These are phyloP conservation scores for Cydia fagiglandana DNA, from an alignment of 1,140 invertebrate genomes.

Conservation along the genomic window DNA sequence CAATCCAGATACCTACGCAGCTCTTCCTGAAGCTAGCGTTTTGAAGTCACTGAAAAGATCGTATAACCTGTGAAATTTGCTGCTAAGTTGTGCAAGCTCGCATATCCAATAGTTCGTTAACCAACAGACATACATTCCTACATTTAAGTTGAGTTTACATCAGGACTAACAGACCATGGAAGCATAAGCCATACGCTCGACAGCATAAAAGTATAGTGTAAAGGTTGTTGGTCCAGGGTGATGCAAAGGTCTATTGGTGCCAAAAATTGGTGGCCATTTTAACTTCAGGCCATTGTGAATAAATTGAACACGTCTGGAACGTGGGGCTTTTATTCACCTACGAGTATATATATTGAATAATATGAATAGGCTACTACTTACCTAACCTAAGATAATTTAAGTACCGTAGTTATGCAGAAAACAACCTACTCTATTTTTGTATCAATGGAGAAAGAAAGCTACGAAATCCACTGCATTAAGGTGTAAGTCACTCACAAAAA, in stretches of 20 bases:
- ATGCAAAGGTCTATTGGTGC: background rate
- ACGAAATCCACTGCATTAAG: too few species aligned
- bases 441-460: too few species aligned
- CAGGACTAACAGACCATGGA: too few species aligned
- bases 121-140: too few species aligned
- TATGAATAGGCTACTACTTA: background rate
- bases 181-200: too few species aligned
- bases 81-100: background rate
- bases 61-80: background rate
- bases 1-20: background rate
- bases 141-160: too few species aligned
- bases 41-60: background rate
- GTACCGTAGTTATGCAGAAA: too few species aligned
- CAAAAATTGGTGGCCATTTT: constrained; percentile 16
- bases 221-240: background rate
- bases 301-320: constrained; percentile 10
- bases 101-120: background rate
- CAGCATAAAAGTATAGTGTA: too few species aligned
- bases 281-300: constrained; percentile 6
- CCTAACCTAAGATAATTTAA: too few species aligned
- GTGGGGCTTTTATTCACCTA: background rate
- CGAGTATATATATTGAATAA: background rate
- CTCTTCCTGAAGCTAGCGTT: background rate
- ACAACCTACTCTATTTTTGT: too few species aligned
- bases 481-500: too few species aligned